A percentile compares a stretch with the other conserved stretches of the same genome.
Evolutionary conservation across 2,888 invertebrate species (phyloP).

Genomic region (Neoaliturus tenellus): DNA sequence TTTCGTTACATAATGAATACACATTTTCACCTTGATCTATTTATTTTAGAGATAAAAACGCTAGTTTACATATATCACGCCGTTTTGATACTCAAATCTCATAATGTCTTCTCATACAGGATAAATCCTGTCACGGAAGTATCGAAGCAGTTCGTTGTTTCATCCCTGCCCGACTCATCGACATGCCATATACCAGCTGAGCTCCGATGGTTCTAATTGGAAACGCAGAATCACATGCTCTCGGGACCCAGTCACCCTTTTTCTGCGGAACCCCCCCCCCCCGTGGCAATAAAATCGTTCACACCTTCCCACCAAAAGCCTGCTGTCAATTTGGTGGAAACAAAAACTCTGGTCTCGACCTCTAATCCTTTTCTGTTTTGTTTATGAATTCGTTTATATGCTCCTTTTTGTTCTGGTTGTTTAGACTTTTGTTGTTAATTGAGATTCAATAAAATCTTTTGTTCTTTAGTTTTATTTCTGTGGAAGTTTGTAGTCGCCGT

Average conservation of each 20-base stretch:
- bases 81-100: too few species aligned
- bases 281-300: slow-evolving; percentile 10
- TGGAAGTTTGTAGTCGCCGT: too few species aligned
- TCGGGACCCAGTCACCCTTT: not conserved
- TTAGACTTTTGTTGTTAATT: not conserved
- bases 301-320: slow-evolving; percentile 26
- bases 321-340: slow-evolving; percentile 9
- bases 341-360: slow-evolving; percentile 7
- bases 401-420: not conserved
- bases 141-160: not conserved
- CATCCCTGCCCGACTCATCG: not conserved
- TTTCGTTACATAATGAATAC: too few species aligned
- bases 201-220: not conserved
- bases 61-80: too few species aligned
- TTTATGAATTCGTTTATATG: not conserved
- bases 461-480: not conserved
- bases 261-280: slow-evolving; percentile 3
- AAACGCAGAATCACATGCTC: not conserved
- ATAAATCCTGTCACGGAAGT: too few species aligned
- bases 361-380: not conserved
- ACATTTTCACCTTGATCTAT: too few species aligned
- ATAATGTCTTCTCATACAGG: too few species aligned
- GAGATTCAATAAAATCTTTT: not conserved
- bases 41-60: too few species aligned
- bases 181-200: not conserved